Conservation (phyloP, 2,797 vertebrate species). For the Sitta carolinensis region DNA sequence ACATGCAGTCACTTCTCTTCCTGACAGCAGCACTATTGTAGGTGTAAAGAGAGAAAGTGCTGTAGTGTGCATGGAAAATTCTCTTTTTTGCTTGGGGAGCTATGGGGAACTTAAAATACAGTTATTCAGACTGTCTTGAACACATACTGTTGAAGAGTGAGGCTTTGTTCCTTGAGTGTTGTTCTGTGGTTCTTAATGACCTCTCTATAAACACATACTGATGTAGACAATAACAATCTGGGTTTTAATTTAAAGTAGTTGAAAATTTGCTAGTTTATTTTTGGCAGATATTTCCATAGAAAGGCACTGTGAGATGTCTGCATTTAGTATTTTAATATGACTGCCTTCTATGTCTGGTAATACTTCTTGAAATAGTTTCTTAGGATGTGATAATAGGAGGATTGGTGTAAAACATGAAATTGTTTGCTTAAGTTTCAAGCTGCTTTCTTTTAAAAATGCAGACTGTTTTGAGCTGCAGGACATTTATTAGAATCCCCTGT, state of each 20-base stretch:
- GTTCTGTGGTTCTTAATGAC: background rate
- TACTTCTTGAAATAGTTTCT: background rate
- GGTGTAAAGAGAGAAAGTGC: slow-evolving; percentile 59
- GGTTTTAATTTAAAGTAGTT: background rate
- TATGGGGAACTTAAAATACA: background rate
- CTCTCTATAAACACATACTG: background rate
- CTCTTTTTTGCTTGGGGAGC: background rate
- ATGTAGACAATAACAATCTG: background rate
- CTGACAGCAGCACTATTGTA: slow-evolving; percentile 62
- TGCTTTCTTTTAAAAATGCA: background rate
- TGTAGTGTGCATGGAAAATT: slow-evolving; percentile 32
- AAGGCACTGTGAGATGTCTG: background rate
- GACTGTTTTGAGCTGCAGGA: background rate
- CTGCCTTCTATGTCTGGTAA: background rate
- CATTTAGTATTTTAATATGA: background rate
- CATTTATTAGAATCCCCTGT: background rate
- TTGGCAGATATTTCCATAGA: background rate
- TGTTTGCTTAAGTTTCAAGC: background rate
- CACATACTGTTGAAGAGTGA: background rate
- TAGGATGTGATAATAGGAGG: background rate
- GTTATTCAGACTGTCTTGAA: slow-evolving; percentile 1
- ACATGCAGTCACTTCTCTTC: slow-evolving; percentile 46
- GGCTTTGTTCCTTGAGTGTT: background rate
- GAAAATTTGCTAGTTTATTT: background rate
- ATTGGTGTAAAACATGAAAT: background rate